Percentiles rank a stretch among this genome's conserved stretches.
phyloP scores from a whole-genome alignment of 2,888 invertebrate genomes.

The Limnephilus lunatus region DNA sequence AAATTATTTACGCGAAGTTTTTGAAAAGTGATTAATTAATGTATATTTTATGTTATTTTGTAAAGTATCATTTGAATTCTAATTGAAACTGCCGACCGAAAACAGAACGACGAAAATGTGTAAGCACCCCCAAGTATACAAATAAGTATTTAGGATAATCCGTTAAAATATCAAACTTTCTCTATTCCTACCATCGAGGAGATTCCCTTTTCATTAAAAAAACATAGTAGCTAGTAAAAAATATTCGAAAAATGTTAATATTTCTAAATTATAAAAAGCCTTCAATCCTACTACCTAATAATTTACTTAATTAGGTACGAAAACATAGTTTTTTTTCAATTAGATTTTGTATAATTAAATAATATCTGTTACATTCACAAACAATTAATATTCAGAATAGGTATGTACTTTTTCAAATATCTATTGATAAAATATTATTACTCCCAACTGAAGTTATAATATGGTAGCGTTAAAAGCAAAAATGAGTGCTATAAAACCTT shows the following conservation, averaged over 20 bases:
- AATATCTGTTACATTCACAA: neutral
- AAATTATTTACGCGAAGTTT: neutral
- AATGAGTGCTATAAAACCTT: constrained; percentile 48
- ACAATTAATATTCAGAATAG: neutral
- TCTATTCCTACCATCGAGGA: neutral
- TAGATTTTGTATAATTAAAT: neutral
- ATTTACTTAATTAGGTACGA: neutral
- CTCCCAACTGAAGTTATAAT: neutral
- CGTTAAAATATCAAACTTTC: neutral
- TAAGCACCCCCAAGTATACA: neutral
- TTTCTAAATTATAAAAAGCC: neutral
- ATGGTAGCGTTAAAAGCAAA: constrained; percentile 12
- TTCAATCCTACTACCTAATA: neutral
- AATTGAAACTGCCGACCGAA: neutral
- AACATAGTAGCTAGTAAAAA: neutral
- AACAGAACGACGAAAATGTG: neutral
- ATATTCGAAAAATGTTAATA: neutral
- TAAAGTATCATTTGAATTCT: neutral
- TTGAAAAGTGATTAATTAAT: neutral
- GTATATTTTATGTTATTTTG: neutral
- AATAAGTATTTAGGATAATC: neutral
- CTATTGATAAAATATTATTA: neutral
- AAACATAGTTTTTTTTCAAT: neutral
- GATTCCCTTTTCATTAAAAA: neutral
- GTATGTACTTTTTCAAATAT: neutral